Conservation (phyloP, 2,797 vertebrate species). For the Pipistrellus nathusii region DNA sequence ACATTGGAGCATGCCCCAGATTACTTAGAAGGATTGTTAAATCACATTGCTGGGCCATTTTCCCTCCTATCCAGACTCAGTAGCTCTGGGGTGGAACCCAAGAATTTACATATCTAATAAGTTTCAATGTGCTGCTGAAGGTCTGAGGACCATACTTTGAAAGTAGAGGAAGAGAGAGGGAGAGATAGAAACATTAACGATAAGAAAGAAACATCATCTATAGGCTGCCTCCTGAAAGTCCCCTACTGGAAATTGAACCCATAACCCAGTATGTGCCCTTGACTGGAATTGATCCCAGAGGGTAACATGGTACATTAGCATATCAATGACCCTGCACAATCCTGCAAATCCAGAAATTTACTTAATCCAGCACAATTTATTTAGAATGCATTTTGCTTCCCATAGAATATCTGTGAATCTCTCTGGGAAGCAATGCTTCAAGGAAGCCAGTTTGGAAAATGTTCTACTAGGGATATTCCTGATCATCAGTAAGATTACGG, state of each 20-base stretch:
- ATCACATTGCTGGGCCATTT: background rate
- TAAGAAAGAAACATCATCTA: no score
- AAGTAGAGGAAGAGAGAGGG: background rate
- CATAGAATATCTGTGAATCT: background rate
- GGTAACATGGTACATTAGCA: background rate
- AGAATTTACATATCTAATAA: background rate
- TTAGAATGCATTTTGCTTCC: background rate
- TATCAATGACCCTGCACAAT: background rate
- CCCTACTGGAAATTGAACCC: no score
- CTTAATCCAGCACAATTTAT: background rate
- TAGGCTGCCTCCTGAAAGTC: no score
- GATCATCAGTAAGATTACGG: background rate
- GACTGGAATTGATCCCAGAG: background rate
- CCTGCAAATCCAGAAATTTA: background rate
- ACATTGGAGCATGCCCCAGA: background rate
- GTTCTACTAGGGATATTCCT: background rate
- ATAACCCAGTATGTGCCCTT: no score
- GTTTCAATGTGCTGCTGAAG: background rate
- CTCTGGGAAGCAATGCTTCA: background rate
- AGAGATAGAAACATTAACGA: no score
- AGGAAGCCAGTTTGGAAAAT: constrained; percentile 17
- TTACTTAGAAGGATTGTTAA: background rate
- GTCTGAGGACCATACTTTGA: background rate
- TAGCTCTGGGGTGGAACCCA: background rate
- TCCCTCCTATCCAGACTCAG: background rate